These are phyloP conservation scores for Pelodiscus sinensis DNA, from an alignment of 2,113 vertebrate species.

Conservation along the genomic window DNA sequence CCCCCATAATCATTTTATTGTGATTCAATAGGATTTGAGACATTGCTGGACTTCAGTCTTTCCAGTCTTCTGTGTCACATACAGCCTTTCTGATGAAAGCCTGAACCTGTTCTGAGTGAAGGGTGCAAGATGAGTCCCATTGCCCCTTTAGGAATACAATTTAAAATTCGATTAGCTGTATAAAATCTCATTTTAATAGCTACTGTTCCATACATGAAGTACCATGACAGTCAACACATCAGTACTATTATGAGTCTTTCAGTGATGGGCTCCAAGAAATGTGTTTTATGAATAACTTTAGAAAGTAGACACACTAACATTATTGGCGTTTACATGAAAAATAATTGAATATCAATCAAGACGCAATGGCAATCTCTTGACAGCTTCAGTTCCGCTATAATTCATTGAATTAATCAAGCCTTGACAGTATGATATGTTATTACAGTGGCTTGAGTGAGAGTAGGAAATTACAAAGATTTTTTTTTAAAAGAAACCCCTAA, in stretches of 20 bases:
- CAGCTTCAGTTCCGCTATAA: constrained; percentile 42
- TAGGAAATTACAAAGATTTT: constrained; percentile 60
- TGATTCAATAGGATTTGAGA: accelerated
- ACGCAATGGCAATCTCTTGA: constrained; percentile 7
- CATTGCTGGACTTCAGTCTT: accelerated
- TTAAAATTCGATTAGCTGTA: not conserved
- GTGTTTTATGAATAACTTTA: constrained; percentile 56
- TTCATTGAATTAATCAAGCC: constrained; percentile 63
- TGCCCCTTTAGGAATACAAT: not conserved
- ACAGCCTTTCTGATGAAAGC: not conserved
- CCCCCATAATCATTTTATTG: accelerated
- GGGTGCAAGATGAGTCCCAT: not conserved
- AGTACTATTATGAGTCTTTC: not conserved
- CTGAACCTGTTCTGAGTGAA: not conserved
- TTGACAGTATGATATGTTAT: constrained; percentile 50
- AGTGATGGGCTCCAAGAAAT: constrained; percentile 45
- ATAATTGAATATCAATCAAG: constrained; percentile 54
- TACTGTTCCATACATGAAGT: not conserved
- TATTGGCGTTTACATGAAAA: constrained; percentile 51
- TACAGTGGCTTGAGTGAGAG: constrained; percentile 33
- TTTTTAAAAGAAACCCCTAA: not conserved
- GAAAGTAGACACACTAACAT: constrained; percentile 59
- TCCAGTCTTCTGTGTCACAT: not conserved
- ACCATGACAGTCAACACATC: not conserved
- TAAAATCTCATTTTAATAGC: not conserved